These are phyloP conservation scores for Hemicordylus capensis DNA, from an alignment of 2,113 vertebrate genomes.

Conservation along the genomic window DNA sequence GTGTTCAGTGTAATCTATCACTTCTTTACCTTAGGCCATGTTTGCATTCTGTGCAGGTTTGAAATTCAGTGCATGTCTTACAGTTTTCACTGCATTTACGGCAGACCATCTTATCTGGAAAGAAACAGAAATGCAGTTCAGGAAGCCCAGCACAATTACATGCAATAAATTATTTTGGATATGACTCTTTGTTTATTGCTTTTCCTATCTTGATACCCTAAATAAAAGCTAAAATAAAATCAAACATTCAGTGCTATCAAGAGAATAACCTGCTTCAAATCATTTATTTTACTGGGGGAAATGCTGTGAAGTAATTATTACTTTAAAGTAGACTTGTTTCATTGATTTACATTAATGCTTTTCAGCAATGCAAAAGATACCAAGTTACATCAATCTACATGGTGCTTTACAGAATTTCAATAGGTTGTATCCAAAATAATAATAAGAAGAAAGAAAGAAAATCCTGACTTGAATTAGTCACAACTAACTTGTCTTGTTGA, in stretches of 20 bases:
- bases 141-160: constrained; percentile 28
- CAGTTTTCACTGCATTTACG: constrained; percentile 93
- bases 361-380: not conserved
- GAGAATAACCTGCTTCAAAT: constrained; percentile 11
- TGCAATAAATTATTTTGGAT: constrained; percentile 17
- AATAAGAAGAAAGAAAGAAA: too few relatives aligned
- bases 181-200: not conserved
- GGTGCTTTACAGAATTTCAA: not conserved
- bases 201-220: not conserved
- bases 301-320: not conserved
- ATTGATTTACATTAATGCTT: not conserved
- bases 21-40: constrained; percentile 89
- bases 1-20: constrained; percentile 6
- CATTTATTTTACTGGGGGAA: not conserved
- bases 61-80: constrained; percentile 86
- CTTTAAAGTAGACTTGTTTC: constrained; percentile 12
- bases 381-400: not conserved
- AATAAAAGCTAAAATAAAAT: constrained; percentile 16
- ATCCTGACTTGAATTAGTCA: too few relatives aligned
- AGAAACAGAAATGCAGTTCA: constrained; percentile 47
- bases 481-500: too few relatives aligned
- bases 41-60: constrained; percentile 92
- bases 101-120: constrained; percentile 88
- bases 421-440: too few relatives aligned
- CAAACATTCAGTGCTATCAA: constrained; percentile 13